Percentiles rank a stretch among this genome's conserved stretches.
Conservation (phyloP, 2,113 vertebrate species). For the Prinia subflava region DNA sequence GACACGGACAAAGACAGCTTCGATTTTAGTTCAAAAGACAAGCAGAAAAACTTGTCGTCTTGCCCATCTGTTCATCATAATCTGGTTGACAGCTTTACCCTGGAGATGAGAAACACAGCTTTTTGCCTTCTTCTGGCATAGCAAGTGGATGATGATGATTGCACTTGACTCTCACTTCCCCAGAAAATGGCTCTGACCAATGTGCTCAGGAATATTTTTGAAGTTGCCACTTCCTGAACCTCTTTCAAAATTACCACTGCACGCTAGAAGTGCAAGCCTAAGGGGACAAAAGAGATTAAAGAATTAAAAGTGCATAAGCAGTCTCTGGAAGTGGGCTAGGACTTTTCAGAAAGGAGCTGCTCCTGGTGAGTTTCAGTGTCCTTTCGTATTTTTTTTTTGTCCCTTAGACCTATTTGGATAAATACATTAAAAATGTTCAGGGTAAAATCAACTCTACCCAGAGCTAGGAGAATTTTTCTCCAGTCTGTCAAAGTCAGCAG, state of each 20-base stretch:
- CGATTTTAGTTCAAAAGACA: not conserved
- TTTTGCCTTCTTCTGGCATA: not conserved
- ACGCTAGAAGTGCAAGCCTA: not conserved
- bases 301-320: not conserved
- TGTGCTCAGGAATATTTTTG: not conserved
- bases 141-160: not conserved
- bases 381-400: not conserved
- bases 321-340: not conserved
- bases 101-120: not conserved
- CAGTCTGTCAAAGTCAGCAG: not conserved
- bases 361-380: not conserved
- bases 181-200: not conserved
- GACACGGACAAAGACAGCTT: not conserved
- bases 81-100: not conserved
- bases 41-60: not conserved
- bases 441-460: not conserved
- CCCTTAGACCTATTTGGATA: not conserved
- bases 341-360: not conserved
- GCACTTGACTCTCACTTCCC: not conserved
- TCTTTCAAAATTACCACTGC: not conserved
- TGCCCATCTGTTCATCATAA: conserved; percentile 12
- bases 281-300: not conserved
- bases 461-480: not conserved
- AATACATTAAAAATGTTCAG: not conserved
- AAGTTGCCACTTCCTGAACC: not conserved